Evolutionary conservation across 2,888 invertebrate genomes (phyloP).

Genomic region (Hypena proboscidalis): DNA sequence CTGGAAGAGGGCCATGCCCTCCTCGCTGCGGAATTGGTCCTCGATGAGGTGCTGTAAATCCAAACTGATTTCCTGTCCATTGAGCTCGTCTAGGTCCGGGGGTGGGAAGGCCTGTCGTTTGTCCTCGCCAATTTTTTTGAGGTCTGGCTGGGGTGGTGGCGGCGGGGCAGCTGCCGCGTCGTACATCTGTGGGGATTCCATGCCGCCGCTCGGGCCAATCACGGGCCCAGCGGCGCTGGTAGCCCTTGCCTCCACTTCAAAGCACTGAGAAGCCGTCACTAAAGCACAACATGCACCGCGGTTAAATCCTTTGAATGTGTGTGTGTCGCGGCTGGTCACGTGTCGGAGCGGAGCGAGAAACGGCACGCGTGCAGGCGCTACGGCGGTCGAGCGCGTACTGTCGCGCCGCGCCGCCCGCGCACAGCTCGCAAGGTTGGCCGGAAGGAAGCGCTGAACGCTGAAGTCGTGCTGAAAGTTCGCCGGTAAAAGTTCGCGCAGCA

Average conservation of each 20-base stretch:
- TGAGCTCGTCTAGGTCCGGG: conserved; percentile 94
- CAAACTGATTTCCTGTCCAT: conserved; percentile 96
- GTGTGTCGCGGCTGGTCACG: conserved; percentile 46
- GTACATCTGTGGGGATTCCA: conserved; percentile 96
- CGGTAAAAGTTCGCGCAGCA: conserved; percentile 68
- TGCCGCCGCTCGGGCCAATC: conserved; percentile 82
- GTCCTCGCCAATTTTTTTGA: conserved; percentile 86
- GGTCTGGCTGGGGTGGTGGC: conserved; percentile 87
- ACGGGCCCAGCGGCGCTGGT: conserved; percentile 77
- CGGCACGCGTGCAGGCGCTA: conserved; percentile 64
- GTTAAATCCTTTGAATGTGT: conserved; percentile 51
- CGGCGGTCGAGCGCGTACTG: conserved; percentile 74
- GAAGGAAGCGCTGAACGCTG: conserved; percentile 79
- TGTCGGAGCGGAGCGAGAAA: conserved; percentile 36
- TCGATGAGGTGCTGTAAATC: conserved; percentile 97
- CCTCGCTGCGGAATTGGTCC: conserved; percentile 94
- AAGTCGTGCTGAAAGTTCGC: conserved; percentile 71
- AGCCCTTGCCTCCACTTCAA: conserved; percentile 82
- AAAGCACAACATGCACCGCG: conserved; percentile 75
- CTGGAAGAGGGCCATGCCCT: conserved; percentile 90
- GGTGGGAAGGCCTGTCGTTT: conserved; percentile 91
- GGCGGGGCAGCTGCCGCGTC: conserved; percentile 88
- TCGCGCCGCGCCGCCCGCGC: conserved; percentile 54
- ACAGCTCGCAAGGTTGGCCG: conserved; percentile 69
- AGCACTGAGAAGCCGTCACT: conserved; percentile 78